Evolutionary conservation across 2,113 vertebrate species (phyloP), one percentile per base, ranked within the genome.

Genomic region (Odobenus rosmarus): DNA sequence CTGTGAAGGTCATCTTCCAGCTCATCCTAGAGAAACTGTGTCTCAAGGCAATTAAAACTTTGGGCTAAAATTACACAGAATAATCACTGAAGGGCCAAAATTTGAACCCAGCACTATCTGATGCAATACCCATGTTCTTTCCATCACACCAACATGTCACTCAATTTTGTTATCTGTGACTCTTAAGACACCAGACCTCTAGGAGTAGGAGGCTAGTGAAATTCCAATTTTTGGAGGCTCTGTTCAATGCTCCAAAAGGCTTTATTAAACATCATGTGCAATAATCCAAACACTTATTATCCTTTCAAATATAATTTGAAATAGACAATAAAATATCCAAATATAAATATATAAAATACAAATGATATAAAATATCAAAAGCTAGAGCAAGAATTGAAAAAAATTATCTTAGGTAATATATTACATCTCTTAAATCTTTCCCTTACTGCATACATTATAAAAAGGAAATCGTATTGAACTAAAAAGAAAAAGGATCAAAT

Each of bases 401-500:
- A 88, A 71, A 36, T 33, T 46, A 69, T 24, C 51, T 57, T 24
- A 62, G 39, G 36, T 67, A 85, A 24, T 36, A 67, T 23, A 62
- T 55, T 76, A 79, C 21, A 79, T 69, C 71, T 62, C 81, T 42
- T 36, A 36, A 89, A 53, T 12, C 15, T 95, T 67, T 90, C 13
- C 46, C 92, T 86, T 72, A 42, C 19, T 85, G 33, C 11, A 86
- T 72, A 80, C 15, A 72, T 87, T 42, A 42, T 74, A 72, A 92
- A 81, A 72, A 71, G 61, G 51, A 46, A 64, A 26, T 39, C 33
- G 8, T 72, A 53, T 53, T 87, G 5, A 72, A 69, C 62, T 87
- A 81, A 92, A 87, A 92, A 77, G 49, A 59, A 67, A 92, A 92
- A 62, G 62, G 57, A n/a, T 80, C 39, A 72, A 80, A n/a, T 61